These are phyloP conservation scores for Regulus satrapa DNA, from an alignment of 2,113 vertebrate species.

Conservation along the genomic window DNA sequence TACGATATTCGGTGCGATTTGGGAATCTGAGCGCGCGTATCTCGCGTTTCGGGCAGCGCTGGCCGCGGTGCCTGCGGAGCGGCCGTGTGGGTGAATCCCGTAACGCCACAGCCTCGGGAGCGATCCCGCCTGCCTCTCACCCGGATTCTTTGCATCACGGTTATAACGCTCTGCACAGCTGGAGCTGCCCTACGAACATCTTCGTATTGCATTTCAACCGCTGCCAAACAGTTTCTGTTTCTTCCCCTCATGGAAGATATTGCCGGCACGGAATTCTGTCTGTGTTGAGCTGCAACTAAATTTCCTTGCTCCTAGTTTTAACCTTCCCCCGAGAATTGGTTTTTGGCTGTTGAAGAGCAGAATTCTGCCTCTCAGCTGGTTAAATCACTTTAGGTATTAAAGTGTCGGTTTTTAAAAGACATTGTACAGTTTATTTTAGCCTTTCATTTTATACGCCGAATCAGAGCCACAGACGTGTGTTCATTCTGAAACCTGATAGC, in stretches of 20 bases:
- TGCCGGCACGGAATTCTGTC: not conserved
- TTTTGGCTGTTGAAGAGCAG: not conserved
- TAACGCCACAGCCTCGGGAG: too few species aligned
- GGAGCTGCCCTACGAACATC: not conserved
- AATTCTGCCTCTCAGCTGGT: not conserved
- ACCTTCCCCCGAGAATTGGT: not conserved
- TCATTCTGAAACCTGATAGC: not conserved
- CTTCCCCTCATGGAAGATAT: rapidly evolving
- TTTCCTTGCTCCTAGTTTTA: not conserved
- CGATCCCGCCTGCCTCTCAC: too few species aligned
- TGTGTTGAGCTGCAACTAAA: not conserved
- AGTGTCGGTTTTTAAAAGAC: not conserved
- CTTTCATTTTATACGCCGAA: not conserved
- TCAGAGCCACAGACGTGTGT: not conserved
- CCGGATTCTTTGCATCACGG: not conserved
- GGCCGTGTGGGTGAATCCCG: not conserved
- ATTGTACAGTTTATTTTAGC: not conserved
- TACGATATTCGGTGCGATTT: rapidly evolving
- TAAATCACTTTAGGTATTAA: not conserved
- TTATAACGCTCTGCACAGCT: rapidly evolving
- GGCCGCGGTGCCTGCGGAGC: not conserved
- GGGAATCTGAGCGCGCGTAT: rapidly evolving
- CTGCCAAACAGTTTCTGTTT: not conserved
- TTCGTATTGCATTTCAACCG: rapidly evolving
- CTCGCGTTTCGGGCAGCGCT: not conserved